phyloP scores from a whole-genome alignment of 2,888 invertebrate species.

The Drosophila koepferae region DNA sequence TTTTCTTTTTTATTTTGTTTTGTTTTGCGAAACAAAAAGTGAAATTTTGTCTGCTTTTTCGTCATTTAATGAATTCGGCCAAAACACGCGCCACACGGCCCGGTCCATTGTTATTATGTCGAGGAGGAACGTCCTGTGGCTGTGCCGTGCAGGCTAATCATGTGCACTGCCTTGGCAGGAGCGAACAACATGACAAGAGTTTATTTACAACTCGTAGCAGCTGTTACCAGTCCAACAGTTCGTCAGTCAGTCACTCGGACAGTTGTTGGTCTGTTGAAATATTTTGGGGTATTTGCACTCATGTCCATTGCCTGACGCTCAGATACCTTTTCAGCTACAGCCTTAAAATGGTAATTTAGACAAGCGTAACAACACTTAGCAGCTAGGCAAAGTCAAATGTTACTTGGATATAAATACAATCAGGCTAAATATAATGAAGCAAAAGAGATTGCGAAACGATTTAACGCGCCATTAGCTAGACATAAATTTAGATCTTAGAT shows the following conservation, averaged over 20 bases:
- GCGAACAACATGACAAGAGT: constrained; percentile 41
- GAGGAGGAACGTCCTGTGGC: constrained; percentile 17
- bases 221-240: constrained; percentile 35
- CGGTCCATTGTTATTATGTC: constrained; percentile 29
- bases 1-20: neutral
- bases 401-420: neutral
- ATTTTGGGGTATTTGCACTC: neutral
- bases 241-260: neutral
- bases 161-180: constrained; percentile 58
- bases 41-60: constrained; percentile 18
- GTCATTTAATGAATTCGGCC: constrained; percentile 48
- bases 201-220: constrained; percentile 32
- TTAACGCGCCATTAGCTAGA: neutral
- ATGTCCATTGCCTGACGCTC: constrained; percentile 17
- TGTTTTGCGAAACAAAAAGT: constrained; percentile 6
- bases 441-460: neutral
- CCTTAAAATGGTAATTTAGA: constrained; percentile 58
- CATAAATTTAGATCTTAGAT: neutral
- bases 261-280: neutral
- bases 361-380: constrained; percentile 36
- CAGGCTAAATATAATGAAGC: neutral
- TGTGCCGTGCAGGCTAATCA: constrained; percentile 56
- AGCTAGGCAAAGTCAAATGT: neutral
- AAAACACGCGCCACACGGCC: constrained; percentile 24
- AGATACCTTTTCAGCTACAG: constrained; percentile 28